phyloP scores from a whole-genome alignment of 2,888 invertebrate species.

The Diarsia mendica region DNA sequence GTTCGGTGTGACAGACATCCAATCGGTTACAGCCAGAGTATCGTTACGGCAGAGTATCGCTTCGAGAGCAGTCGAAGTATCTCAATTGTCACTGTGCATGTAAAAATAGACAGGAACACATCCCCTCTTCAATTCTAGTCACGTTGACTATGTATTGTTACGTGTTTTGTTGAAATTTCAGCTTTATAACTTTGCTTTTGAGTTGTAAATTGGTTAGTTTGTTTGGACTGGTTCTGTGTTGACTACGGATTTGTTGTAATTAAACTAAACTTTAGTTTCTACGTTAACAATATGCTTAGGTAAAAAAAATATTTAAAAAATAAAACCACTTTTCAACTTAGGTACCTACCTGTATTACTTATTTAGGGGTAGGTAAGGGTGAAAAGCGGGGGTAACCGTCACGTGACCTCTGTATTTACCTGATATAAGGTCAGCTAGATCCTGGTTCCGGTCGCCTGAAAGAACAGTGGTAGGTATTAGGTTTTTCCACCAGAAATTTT shows the following conservation, averaged over 20 bases:
- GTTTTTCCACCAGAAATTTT: background rate
- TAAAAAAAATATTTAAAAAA: no score
- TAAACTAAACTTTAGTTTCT: background rate
- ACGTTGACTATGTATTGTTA: background rate
- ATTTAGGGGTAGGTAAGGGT: no score
- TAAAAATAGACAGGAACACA: slow-evolving; percentile 42
- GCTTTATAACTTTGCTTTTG: background rate
- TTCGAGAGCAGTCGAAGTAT: slow-evolving; percentile 28
- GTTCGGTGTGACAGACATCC: slow-evolving; percentile 39
- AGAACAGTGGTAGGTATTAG: background rate
- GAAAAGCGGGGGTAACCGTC: no score
- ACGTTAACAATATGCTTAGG: no score
- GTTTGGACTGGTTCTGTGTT: background rate
- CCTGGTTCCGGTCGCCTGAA: background rate
- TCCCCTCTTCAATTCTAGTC: slow-evolving; percentile 20
- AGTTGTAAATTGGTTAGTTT: background rate
- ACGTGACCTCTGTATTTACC: no score
- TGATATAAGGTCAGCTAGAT: no score
- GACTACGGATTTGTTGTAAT: background rate
- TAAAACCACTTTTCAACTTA: no score
- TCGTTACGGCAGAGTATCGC: background rate
- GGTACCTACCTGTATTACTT: no score
- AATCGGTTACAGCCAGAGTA: background rate
- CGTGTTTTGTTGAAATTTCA: slow-evolving; percentile 2
- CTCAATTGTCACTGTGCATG: slow-evolving; percentile 49